phyloP scores from a whole-genome alignment of 2,113 vertebrate genomes.

The Cyanoliseus patagonus region DNA sequence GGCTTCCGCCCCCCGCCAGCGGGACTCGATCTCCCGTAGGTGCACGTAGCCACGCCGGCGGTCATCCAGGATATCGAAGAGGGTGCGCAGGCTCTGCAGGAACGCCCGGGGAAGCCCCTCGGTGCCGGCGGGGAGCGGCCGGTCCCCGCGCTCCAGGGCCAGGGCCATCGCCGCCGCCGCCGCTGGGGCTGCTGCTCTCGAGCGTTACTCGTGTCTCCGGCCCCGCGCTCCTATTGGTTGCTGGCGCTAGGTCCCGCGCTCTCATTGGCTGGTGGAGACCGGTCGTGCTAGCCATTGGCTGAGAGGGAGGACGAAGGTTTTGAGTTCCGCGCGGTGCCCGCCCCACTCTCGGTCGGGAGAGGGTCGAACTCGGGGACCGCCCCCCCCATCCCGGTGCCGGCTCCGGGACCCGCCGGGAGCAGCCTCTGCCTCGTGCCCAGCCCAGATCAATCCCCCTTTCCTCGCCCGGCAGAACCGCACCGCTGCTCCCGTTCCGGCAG shows the following conservation, averaged over 20 bases:
- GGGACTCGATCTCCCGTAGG: conserved; percentile 92
- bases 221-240: neutral
- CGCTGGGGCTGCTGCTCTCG: neutral
- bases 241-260: neutral
- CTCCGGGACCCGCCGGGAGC: too few species aligned
- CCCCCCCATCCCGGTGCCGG: too few species aligned
- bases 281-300: conserved; percentile 42
- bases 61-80: conserved; percentile 95
- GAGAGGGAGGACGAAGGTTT: conserved; percentile 33
- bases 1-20: conserved; percentile 87
- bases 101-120: conserved; percentile 88
- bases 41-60: conserved; percentile 86
- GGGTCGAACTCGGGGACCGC: too few species aligned
- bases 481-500: neutral
- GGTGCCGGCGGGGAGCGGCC: neutral
- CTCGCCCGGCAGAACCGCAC: neutral
- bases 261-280: neutral
- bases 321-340: conserved; percentile 29
- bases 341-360: neutral
- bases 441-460: neutral
- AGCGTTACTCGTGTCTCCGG: neutral
- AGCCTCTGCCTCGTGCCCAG: neutral
- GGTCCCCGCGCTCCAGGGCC: neutral
- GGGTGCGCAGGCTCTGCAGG: conserved; percentile 88
- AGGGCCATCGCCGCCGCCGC: neutral